phyloP scores from a whole-genome alignment of 2,888 invertebrate species.

The Drosophila basisetae region DNA sequence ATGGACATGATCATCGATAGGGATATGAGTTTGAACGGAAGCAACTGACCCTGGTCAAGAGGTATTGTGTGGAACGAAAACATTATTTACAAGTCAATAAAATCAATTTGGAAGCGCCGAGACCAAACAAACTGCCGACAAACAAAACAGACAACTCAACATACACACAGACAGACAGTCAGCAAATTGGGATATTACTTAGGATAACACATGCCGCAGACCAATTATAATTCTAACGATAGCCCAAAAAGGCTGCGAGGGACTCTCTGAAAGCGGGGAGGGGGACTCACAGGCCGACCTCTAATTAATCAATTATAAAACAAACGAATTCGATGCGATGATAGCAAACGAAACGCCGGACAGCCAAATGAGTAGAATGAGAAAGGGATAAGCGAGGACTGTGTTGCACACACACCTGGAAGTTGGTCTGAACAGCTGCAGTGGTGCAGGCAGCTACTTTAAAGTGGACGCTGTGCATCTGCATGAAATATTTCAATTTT shows the following conservation, averaged over 20 bases:
- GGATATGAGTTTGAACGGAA: slow-evolving; percentile 38
- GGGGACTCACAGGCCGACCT: slow-evolving; percentile 70
- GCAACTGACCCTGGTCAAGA: slow-evolving; percentile 36
- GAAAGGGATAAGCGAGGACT: slow-evolving; percentile 62
- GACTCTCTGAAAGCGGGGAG: background rate
- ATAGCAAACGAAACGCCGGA: slow-evolving; percentile 28
- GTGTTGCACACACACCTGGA: slow-evolving; percentile 26
- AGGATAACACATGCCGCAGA: slow-evolving; percentile 81
- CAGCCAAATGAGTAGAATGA: slow-evolving; percentile 3
- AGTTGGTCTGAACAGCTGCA: slow-evolving; percentile 39
- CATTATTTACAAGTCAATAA: slow-evolving; percentile 79
- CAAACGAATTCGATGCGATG: slow-evolving; percentile 72
- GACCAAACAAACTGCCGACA: slow-evolving; percentile 66
- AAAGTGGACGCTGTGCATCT: slow-evolving; percentile 10
- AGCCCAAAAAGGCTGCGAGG: slow-evolving; percentile 30
- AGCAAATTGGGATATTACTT: slow-evolving; percentile 71
- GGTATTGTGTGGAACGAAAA: slow-evolving; percentile 27
- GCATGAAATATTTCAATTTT: background rate
- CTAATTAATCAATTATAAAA: slow-evolving; percentile 84
- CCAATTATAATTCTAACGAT: slow-evolving; percentile 82
- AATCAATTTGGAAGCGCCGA: slow-evolving; percentile 67
- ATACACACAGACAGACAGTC: background rate
- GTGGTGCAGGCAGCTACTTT: background rate
- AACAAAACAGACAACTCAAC: slow-evolving; percentile 12
- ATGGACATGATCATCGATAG: slow-evolving; percentile 17